A percentile compares a stretch with the other conserved stretches of the same genome.
Evolutionary conservation across 2,888 invertebrate species (phyloP).

Genomic region (Melangyna quadrimaculata): DNA sequence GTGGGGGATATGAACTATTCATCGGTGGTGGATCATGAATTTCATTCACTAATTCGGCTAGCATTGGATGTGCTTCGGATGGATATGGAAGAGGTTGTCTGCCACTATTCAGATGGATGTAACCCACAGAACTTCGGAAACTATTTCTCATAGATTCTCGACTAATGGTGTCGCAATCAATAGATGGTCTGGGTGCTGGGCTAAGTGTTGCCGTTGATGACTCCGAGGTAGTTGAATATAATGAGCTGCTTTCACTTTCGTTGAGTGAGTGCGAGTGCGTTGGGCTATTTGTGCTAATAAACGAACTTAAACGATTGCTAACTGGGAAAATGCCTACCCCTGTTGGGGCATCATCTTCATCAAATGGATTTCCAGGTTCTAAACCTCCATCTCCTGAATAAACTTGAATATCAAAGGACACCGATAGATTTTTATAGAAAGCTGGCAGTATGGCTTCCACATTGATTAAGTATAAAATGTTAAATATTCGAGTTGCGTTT

Average conservation of each 20-base stretch:
- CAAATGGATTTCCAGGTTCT: constrained; percentile 76
- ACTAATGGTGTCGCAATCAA: constrained; percentile 76
- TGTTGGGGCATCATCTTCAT: constrained; percentile 60
- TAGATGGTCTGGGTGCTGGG: constrained; percentile 76
- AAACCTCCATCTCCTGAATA: constrained; percentile 75
- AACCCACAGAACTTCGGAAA: constrained; percentile 75
- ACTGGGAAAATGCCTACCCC: constrained; percentile 39
- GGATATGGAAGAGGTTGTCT: constrained; percentile 21
- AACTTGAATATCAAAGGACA: constrained; percentile 78
- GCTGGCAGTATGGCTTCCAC: constrained; percentile 80
- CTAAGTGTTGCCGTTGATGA: constrained; percentile 78
- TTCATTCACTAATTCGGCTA: constrained; percentile 33
- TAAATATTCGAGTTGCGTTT: constrained; percentile 78
- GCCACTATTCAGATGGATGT: constrained; percentile 4
- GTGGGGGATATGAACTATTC: constrained; percentile 79
- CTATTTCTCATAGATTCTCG: constrained; percentile 77
- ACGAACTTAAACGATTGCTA: constrained; percentile 49
- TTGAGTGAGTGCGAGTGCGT: constrained; percentile 78
- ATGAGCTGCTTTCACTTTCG: constrained; percentile 77
- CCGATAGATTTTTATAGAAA: constrained; percentile 79
- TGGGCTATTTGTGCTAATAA: constrained; percentile 73
- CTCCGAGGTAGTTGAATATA: constrained; percentile 79
- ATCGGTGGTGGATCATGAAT: constrained; percentile 72
- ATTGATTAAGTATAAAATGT: constrained; percentile 78
- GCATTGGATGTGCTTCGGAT: constrained; percentile 21